phyloP scores from a whole-genome alignment of 1,140 invertebrate species.

The Tachypleus tridentatus region DNA sequence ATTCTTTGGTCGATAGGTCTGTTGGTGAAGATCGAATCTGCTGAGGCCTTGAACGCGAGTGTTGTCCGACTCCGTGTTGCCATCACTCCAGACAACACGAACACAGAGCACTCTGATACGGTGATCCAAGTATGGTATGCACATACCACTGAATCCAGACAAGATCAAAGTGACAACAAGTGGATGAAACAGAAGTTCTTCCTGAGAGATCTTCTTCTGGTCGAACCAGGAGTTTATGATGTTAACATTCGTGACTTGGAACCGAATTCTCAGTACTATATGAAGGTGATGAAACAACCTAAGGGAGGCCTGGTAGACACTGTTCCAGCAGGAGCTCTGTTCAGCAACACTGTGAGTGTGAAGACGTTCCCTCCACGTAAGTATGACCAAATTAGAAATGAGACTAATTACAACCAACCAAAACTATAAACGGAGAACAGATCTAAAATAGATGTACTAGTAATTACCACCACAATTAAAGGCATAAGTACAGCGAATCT shows the following conservation, averaged over 20 bases:
- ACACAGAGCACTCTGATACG: background rate
- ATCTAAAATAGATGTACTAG: too few relatives aligned
- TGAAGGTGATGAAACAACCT: conserved; percentile 12
- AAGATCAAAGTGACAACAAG: conserved; percentile 30
- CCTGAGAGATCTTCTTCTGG: conserved; percentile 31
- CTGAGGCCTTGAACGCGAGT: conserved; percentile 49
- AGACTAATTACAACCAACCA: too few relatives aligned
- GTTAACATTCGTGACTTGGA: conserved; percentile 52
- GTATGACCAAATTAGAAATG: too few relatives aligned
- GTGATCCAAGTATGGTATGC: conserved; percentile 11
- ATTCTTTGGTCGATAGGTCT: conserved; percentile 1
- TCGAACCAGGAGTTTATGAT: conserved; percentile 15
- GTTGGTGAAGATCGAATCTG: conserved; percentile 25
- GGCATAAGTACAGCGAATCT: too few relatives aligned
- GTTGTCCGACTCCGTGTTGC: conserved; percentile 59
- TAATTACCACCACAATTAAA: too few relatives aligned
- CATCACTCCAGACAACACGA: background rate
- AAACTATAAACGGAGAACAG: too few relatives aligned
- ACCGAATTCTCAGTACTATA: conserved; percentile 58
- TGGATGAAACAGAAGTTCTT: conserved; percentile 71
- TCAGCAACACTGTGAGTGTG: conserved; percentile 22
- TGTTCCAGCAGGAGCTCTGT: conserved; percentile 4
- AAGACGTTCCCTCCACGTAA: conserved; percentile 15
- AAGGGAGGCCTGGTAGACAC: conserved; percentile 6
- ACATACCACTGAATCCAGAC: conserved; percentile 9